These are phyloP conservation scores for Aphidius ervi DNA, from an alignment of 1,140 invertebrate genomes.

Conservation along the genomic window DNA sequence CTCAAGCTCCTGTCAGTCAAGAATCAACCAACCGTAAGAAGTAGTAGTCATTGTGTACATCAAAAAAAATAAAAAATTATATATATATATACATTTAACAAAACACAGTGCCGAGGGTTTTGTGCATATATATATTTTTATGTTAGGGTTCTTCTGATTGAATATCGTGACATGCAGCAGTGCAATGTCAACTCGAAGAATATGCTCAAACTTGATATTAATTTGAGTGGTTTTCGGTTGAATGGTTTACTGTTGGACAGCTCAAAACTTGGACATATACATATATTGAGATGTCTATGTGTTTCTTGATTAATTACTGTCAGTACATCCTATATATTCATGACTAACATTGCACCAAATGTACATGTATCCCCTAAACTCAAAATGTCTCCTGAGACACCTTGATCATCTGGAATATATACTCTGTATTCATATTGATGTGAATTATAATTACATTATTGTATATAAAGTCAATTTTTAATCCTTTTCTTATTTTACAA, in stretches of 20 bases:
- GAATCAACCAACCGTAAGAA: conserved; percentile 47
- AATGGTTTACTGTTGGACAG: conserved; percentile 18
- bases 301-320: conserved; percentile 8
- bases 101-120: conserved; percentile 33
- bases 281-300: too few relatives aligned
- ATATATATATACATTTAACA: too few relatives aligned
- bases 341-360: not conserved
- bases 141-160: conserved; percentile 37
- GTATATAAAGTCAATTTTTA: too few relatives aligned
- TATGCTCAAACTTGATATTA: conserved; percentile 52
- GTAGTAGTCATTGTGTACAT: conserved; percentile 38
- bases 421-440: not conserved
- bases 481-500: too few relatives aligned
- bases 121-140: conserved; percentile 18
- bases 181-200: conserved; percentile 42
- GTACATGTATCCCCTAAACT: not conserved
- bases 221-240: conserved; percentile 49
- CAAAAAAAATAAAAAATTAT: conserved; percentile 30
- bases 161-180: conserved; percentile 36
- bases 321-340: conserved; percentile 5
- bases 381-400: conserved; percentile 6
- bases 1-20: conserved; percentile 44
- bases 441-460: too few relatives aligned
- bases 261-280: too few relatives aligned
- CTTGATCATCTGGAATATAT: not conserved